A percentile compares a stretch with the other conserved stretches of the same genome.
Evolutionary conservation across 1,140 invertebrate species (phyloP).

Genomic region (Dinoponera quadriceps): DNA sequence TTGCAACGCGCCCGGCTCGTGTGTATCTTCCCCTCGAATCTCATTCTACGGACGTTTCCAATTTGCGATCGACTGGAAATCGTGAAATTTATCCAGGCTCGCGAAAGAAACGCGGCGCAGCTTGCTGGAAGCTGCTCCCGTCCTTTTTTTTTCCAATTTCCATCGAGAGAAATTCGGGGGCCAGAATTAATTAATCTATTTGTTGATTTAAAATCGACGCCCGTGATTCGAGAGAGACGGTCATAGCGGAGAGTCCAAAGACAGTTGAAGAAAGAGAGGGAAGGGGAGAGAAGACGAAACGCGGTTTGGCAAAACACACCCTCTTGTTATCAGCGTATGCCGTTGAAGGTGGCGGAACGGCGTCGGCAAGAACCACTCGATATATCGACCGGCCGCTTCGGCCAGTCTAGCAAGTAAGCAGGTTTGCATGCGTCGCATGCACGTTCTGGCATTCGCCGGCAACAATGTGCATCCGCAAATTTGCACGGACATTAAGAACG

Average conservation of each 20-base stretch:
- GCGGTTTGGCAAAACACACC: slow-evolving; percentile 75
- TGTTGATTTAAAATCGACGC: slow-evolving; percentile 78
- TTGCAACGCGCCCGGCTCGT: slow-evolving; percentile 1
- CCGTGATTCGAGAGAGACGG: slow-evolving; percentile 69
- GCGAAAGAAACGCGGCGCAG: not conserved
- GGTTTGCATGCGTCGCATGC: slow-evolving; percentile 58
- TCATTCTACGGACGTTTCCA: not conserved
- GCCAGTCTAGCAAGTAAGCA: slow-evolving; percentile 58
- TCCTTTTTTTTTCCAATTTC: too few relatives aligned
- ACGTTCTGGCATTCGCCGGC: slow-evolving; percentile 48
- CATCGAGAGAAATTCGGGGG: too few relatives aligned
- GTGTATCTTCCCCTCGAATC: not conserved
- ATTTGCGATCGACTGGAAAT: slow-evolving; percentile 17
- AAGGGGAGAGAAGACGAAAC: slow-evolving; percentile 59
- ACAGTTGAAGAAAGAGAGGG: slow-evolving; percentile 46
- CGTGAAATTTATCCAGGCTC: not conserved
- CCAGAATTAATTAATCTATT: too few relatives aligned
- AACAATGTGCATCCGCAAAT: slow-evolving; percentile 61
- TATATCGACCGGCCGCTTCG: slow-evolving; percentile 79
- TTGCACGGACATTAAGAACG: slow-evolving; percentile 61
- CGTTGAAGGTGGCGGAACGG: slow-evolving; percentile 71
- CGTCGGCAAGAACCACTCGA: slow-evolving; percentile 76
- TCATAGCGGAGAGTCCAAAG: slow-evolving; percentile 50
- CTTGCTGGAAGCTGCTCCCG: too few relatives aligned
- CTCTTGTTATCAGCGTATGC: slow-evolving; percentile 80